Base-by-base conservation (phyloP, 2,113 vertebrate genomes). In the Passerina amoena region DNA sequence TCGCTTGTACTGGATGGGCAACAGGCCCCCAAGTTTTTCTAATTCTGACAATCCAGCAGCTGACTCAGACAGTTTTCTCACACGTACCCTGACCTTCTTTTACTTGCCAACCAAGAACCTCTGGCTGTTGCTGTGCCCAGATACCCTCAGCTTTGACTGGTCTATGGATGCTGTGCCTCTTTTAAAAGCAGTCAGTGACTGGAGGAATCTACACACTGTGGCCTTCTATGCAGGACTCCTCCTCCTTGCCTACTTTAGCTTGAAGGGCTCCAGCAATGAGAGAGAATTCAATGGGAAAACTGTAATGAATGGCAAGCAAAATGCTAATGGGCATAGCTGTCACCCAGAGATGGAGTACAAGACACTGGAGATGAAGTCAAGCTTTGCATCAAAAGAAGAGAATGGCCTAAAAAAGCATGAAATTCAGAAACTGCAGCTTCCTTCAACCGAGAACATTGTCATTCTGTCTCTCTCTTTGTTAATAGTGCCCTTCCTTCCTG, bases 1-100 rank as follows among this genome's bases (percentile, higher is more conserved):
- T 92, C 99, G 99, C 57, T 98, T 99, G 33, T 99, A 99, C 98
- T 99, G 99, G 99, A 99, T 99, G 99, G 99, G 99, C 79, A 99
- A 99, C 97, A 99, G 98, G 75, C 99, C 99, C n/a, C 99, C 99
- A 25, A 99, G 99, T 97, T 99, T 99, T 97, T 99, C 99, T 97
- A 99, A 99, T 97, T 99, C 99, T 0, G 99, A 99, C 98, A 99
- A 99, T 97, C 99, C 99, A 12, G 99, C 99, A 20, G 99, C 99
- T 4, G 99, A 99, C 95, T 99, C 98, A 0, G 98, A 99, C 35
- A 99, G 98, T 68, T 96, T 99, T 71, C 96, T 99, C 91, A 98
- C 98, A 25, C 98, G 99, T 92, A 98, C 95, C 0, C 97, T 99
- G 31, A 99, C 99, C 59, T 99, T 99, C 96, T 96, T 99, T 82